phyloP scores from a whole-genome alignment of 2,113 vertebrate genomes.

The Eclectus roratus region DNA sequence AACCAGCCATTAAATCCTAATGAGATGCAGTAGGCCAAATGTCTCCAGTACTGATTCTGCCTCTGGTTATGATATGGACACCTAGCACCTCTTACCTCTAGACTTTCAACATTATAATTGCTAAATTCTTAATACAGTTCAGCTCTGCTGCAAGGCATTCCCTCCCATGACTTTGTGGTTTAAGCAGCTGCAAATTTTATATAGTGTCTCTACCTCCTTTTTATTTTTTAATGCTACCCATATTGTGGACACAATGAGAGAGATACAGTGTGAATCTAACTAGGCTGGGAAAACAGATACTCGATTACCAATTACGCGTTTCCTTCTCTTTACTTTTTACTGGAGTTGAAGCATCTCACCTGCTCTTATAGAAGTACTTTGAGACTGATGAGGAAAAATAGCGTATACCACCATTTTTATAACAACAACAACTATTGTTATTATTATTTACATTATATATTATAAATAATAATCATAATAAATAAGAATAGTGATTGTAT shows the following conservation, averaged over 20 bases:
- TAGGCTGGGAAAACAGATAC: neutral
- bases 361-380: neutral
- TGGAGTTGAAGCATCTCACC: neutral
- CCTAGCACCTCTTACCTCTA: neutral
- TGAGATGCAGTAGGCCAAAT: neutral
- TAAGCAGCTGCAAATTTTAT: neutral
- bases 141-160: neutral
- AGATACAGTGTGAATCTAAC: neutral
- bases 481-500: neutral
- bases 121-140: neutral
- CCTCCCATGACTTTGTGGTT: neutral
- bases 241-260: neutral
- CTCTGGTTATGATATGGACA: neutral
- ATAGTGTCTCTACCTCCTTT: fast-evolving
- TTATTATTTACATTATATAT: neutral
- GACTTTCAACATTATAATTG: neutral
- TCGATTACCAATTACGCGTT: neutral
- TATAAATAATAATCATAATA: neutral
- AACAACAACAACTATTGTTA: neutral
- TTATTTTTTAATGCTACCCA: neutral
- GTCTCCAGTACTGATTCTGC: neutral
- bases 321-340: neutral
- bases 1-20: neutral
- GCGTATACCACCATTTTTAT: neutral
- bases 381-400: neutral